Conservation (phyloP, 2,113 vertebrate species). For the Mohoua ochrocephala region DNA sequence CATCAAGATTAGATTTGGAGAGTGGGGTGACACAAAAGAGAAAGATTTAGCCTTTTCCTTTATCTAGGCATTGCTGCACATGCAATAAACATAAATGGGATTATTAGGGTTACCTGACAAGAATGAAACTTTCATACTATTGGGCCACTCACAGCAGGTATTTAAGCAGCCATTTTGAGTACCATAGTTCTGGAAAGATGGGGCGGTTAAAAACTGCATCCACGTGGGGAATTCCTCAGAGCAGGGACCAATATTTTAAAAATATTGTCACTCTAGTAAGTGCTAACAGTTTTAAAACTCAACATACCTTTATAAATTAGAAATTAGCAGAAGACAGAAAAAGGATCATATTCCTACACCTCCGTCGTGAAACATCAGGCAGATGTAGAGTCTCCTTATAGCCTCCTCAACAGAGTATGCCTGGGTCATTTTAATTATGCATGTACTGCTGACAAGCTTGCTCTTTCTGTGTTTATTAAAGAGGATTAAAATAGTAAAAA, state of each 20-base stretch:
- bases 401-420: not conserved
- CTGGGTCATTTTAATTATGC: constrained; percentile 8
- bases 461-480: constrained; percentile 1
- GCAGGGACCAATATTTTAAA: not conserved
- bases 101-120: not conserved
- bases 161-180: not conserved
- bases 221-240: not conserved
- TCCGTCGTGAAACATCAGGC: not conserved
- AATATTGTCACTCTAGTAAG: not conserved
- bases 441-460: not conserved
- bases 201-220: not conserved
- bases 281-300: not conserved
- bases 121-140: not conserved
- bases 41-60: not conserved
- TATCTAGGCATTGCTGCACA: not conserved
- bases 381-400: not conserved
- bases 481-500: not conserved
- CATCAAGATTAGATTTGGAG: not conserved
- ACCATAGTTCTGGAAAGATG: not conserved
- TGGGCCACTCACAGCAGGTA: not conserved
- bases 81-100: not conserved
- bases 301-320: not conserved
- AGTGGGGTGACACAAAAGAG: not conserved
- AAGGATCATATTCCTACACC: constrained; percentile 3
- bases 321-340: not conserved